phyloP scores from a whole-genome alignment of 2,888 invertebrate genomes.

The Lycia hirtaria region DNA sequence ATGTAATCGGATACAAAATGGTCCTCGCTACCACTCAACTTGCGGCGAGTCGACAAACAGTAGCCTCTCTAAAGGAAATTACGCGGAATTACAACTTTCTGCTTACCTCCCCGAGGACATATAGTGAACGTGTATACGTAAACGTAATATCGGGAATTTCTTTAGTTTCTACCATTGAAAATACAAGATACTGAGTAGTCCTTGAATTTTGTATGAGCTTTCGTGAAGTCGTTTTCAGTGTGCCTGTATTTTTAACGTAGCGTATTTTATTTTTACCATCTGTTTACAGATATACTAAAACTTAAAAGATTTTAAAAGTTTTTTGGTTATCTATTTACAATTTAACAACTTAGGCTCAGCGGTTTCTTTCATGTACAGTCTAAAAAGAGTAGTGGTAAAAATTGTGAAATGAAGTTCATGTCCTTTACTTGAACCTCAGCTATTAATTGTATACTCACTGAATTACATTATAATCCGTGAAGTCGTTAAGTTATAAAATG shows the following conservation, averaged over 20 bases:
- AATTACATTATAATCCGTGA: too few species aligned
- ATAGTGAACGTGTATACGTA: constrained; percentile 47
- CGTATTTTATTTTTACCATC: neutral
- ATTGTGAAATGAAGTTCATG: too few species aligned
- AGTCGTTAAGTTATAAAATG: too few species aligned
- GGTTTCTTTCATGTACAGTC: too few species aligned
- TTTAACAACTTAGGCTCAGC: too few species aligned
- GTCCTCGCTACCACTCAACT: constrained; percentile 60
- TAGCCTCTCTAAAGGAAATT: constrained; percentile 62
- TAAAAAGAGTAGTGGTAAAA: too few species aligned
- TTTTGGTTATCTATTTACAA: too few species aligned
- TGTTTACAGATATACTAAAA: neutral
- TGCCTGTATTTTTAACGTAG: constrained; percentile 25
- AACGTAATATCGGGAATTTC: constrained; percentile 47
- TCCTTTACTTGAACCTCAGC: too few species aligned
- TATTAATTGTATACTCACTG: too few species aligned
- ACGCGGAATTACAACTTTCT: constrained; percentile 62
- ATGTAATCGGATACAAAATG: constrained; percentile 77
- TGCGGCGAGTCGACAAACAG: constrained; percentile 57
- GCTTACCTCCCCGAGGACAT: constrained; percentile 52
- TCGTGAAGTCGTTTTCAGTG: constrained; percentile 35
- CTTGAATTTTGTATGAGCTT: constrained; percentile 49
- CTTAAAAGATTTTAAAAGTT: too few species aligned
- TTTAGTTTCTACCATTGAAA: constrained; percentile 39
- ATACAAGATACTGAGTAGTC: constrained; percentile 42